Conservation (phyloP, 2,888 invertebrate species). For the Helleia helle region DNA sequence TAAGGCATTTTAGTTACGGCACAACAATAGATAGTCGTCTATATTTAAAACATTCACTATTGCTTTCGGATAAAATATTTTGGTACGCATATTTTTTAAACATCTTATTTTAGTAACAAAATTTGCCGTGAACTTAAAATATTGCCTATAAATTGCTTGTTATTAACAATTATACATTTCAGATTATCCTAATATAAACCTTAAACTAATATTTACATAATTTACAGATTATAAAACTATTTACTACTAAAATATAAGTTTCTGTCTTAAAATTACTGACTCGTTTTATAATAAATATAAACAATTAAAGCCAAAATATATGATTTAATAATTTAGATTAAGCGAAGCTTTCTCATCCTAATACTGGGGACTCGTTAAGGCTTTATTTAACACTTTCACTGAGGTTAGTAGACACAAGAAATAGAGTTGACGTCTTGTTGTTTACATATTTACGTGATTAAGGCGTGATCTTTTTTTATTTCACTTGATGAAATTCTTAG, state of each 20-base stretch:
- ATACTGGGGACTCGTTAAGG: conserved; percentile 58
- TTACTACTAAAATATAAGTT: conserved; percentile 33
- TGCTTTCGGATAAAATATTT: background rate
- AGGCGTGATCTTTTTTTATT: no score
- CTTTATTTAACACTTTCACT: background rate
- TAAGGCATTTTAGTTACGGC: conserved; percentile 11
- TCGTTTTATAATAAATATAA: conserved; percentile 57
- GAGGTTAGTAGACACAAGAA: background rate
- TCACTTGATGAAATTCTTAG: no score
- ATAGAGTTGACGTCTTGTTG: no score
- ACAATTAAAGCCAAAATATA: conserved; percentile 52
- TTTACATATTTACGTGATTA: no score
- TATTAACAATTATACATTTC: conserved; percentile 3
- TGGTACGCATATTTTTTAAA: background rate
- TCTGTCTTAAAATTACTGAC: conserved; percentile 63
- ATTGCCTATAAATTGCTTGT: conserved; percentile 4
- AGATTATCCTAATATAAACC: conserved; percentile 9
- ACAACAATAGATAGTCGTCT: no score
- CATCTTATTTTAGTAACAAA: background rate
- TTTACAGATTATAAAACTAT: conserved; percentile 21
- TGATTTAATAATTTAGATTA: conserved; percentile 29
- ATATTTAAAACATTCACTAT: no score
- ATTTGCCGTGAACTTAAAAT: conserved; percentile 2
- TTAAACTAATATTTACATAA: conserved; percentile 27
- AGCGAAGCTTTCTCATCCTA: conserved; percentile 23